Evolutionary conservation across 1,140 invertebrate species (phyloP).

Genomic region (Tribolium madens): DNA sequence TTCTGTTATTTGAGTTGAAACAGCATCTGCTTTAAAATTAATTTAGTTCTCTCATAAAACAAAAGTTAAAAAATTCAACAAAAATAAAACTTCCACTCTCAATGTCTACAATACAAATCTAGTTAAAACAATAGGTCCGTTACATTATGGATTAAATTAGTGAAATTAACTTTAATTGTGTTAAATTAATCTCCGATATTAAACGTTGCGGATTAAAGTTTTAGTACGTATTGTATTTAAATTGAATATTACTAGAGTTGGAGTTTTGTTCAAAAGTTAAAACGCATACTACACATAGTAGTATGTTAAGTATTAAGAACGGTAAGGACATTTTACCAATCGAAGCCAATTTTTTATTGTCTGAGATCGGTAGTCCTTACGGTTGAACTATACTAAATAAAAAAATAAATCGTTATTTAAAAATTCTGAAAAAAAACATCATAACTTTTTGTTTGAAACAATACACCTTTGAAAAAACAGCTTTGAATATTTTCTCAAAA

Average conservation of each 20-base stretch:
- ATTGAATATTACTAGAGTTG: constrained; percentile 8
- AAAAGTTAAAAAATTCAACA: background rate
- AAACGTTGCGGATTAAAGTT: background rate
- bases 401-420: too few relatives aligned
- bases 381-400: too few relatives aligned
- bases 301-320: too few relatives aligned
- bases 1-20: background rate
- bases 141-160: constrained; percentile 13
- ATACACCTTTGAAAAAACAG: too few relatives aligned
- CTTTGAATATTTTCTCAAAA: too few relatives aligned
- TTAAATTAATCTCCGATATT: constrained; percentile 3
- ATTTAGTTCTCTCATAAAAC: background rate
- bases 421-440: too few relatives aligned
- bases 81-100: background rate
- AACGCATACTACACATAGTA: background rate
- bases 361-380: too few relatives aligned
- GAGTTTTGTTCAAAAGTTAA: background rate
- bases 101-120: background rate
- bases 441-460: too few relatives aligned
- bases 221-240: background rate
- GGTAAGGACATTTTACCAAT: too few relatives aligned
- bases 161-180: constrained; percentile 20
- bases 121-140: background rate
- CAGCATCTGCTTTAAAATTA: background rate
- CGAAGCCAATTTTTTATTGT: too few relatives aligned